Evolutionary conservation across 1,140 invertebrate genomes (phyloP).

Genomic region (Nephila pilipes): DNA sequence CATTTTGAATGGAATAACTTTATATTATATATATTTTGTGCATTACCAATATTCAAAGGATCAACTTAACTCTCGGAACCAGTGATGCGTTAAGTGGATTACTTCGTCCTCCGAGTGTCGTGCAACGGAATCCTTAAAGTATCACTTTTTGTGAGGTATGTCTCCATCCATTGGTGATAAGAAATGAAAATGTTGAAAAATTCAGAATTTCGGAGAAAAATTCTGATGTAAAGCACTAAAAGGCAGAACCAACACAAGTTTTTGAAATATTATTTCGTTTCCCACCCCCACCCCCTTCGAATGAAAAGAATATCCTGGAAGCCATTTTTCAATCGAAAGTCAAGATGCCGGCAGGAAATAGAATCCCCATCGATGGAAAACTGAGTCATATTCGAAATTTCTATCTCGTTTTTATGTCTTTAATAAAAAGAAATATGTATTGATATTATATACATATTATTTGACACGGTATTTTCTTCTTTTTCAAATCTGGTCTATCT

Average conservation of each 20-base stretch:
- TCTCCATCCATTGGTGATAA: background rate
- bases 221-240: background rate
- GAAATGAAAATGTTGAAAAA: background rate
- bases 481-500: too few species aligned
- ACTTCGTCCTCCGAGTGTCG: too few species aligned
- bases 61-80: too few species aligned
- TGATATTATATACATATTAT: too few species aligned
- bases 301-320: background rate
- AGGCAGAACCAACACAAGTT: background rate
- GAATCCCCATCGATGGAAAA: background rate
- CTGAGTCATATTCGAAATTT: background rate
- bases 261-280: background rate
- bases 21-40: too few species aligned
- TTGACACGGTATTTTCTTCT: too few species aligned
- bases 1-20: too few species aligned
- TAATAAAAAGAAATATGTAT: too few species aligned
- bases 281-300: background rate
- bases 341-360: conserved; percentile 47
- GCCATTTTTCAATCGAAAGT: conserved; percentile 40
- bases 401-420: too few species aligned
- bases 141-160: background rate
- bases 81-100: too few species aligned
- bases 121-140: too few species aligned
- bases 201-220: background rate
- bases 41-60: too few species aligned